A percentile compares a stretch with the other conserved stretches of the same genome.
These are phyloP conservation scores for Danaus plexippus DNA, from an alignment of 1,140 invertebrate genomes.

Conservation along the genomic window DNA sequence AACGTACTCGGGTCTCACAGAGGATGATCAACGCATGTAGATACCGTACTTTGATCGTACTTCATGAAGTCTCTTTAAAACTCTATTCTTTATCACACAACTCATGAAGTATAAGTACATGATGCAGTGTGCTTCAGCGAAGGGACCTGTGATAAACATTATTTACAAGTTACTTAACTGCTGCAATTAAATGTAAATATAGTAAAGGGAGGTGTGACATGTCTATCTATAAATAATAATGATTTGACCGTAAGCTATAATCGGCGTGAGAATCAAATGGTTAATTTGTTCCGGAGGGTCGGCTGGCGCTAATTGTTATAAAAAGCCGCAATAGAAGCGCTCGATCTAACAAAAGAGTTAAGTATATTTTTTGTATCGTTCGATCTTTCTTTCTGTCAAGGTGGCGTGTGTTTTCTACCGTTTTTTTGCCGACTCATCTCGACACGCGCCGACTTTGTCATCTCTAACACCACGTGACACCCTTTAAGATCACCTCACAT, in stretches of 20 bases:
- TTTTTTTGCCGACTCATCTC: conserved; percentile 20
- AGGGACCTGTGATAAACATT: too few relatives aligned
- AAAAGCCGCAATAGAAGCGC: conserved; percentile 34
- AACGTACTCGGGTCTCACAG: conserved; percentile 1
- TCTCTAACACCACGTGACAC: conserved; percentile 10
- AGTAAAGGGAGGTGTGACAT: conserved; percentile 13
- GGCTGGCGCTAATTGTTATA: conserved; percentile 26
- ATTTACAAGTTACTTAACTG: background rate
- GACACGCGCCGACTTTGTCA: conserved; percentile 20
- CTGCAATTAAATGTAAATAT: conserved; percentile 9
- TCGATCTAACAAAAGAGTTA: conserved; percentile 9
- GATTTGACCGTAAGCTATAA: conserved; percentile 16
- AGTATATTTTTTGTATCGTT: too few relatives aligned
- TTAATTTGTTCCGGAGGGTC: conserved; percentile 40
- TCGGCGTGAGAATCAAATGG: conserved; percentile 37
- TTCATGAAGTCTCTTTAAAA: too few relatives aligned
- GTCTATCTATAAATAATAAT: conserved; percentile 9
- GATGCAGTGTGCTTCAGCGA: too few relatives aligned
- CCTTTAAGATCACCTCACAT: too few relatives aligned
- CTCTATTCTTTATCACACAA: too few relatives aligned
- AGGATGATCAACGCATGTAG: conserved; percentile 2
- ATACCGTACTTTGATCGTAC: conserved; percentile 5
- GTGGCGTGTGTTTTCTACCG: conserved; percentile 25
- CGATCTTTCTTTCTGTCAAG: background rate
- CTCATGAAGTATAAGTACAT: too few relatives aligned